Evolutionary conservation across 2,888 invertebrate species (phyloP), one percentile per base, ranked within the genome.

Genomic region (Lepetodrilus schrolli): DNA sequence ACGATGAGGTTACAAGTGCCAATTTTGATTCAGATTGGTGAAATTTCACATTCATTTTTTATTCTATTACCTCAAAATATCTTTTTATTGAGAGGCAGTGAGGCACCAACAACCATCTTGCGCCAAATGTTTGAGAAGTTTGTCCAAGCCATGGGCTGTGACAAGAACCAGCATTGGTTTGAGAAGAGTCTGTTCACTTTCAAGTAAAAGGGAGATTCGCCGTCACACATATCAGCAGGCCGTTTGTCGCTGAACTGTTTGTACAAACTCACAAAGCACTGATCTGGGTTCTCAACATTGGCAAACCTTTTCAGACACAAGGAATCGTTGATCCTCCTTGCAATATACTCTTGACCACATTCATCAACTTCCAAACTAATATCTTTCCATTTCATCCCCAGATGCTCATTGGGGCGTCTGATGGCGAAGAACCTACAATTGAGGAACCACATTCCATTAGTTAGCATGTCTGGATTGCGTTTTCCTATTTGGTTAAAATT

Each of bases 391-490:
- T 47, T 68, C 23, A 68, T 43, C 13, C 47, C 47, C 47, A 38
- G 47, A 20, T 68, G 68, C 26, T 68, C 68, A 23, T 23, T 43
- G n/a, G 43, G 68, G 13, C 68, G 13, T 47, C 13, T 68, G 4
- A 68, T 43, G n/a, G 43, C 30, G 17, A 68, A 26, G n/a, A 43
- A 47, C 30, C 26, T 68, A 7, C 47, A 30, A 20, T 68, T 68
- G n/a, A 68, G 26, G 7, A 68, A 20, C 68, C 68, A 68, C 68
- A 68, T 68, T 20, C 23, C 47, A 34, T 68, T 68, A 17, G 47
- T 43, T 2, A 68, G 43, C 4, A 26, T 23, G 2, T 68, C 68
- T 0, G 68, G 47, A 43, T 26, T 43, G 26, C 5, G 4, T 7
- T 23, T 23, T 23, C 68, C 68, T 23, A 68, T 43, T 8, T 68